Base-by-base conservation (phyloP, 2,888 invertebrate species). In the Julus scanicus region DNA sequence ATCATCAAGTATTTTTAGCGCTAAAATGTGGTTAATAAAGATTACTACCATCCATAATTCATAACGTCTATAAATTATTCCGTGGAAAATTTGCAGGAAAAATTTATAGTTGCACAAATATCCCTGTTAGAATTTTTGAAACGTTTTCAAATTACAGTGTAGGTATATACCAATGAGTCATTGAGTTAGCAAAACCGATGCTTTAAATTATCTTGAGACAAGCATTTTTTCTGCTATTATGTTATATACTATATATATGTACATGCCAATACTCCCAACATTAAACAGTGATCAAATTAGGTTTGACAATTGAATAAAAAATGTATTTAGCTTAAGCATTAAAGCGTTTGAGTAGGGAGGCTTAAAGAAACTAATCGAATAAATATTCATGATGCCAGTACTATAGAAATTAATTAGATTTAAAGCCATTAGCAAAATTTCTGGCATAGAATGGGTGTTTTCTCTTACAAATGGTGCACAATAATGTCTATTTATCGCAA, bases 281-380 rank as follows among this genome's bases (percentile, higher is more conserved):
- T 80, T 13, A 80, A 80, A 37, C 80, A 37, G 9, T 80, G 80
- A 80, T 80, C 37, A 37, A 29, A 80, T 80, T 80, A 80, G 37
- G 80, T 15, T 80, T 80, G 80, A 37, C 80, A 80, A 80, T 80
- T 37, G 80, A 80, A 80, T 80, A 80, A 80, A 80, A 37, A 80
- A 37, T 80, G 6, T 29, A 80, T 80, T 80, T 80, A 13, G 6
- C 80, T 6, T 13, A 15, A 29, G 37, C 80, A 80, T 37, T 80
- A 80, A 80, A 80, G 37, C 80, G 37, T 37, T 80, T 37, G 37
- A 37, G 80, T 29, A 37, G 80, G 37, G 80, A 37, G 37, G 13
- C 80, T 80, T 80, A 80, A 80, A 11, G 80, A 80, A 80, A 80
- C 1, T 80, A 3, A 80, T 37, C 37, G 6, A 37, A 53, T 53